These are phyloP conservation scores for Actinernus sp. DNA, from an alignment of 92 coral and sea anemone species.

Conservation along the genomic window DNA sequence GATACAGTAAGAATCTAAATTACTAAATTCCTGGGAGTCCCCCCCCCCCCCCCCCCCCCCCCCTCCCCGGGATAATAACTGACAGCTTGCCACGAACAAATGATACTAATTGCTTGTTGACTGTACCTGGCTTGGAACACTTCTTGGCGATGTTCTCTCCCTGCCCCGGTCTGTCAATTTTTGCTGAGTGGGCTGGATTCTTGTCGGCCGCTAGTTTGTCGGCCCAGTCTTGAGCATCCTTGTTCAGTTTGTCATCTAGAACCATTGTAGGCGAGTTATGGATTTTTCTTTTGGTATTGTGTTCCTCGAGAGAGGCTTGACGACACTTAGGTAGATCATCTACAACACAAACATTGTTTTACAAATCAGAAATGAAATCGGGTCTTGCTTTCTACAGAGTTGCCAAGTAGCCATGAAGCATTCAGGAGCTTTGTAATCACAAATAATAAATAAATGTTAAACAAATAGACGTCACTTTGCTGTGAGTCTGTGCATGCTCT, in stretches of 20 bases:
- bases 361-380: too few relatives aligned
- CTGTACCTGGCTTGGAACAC: background rate
- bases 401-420: too few relatives aligned
- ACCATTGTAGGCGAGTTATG: background rate
- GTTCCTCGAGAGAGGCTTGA: background rate
- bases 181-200: background rate
- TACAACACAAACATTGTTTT: too few relatives aligned
- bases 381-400: too few relatives aligned
- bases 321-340: background rate
- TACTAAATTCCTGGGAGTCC: too few relatives aligned
- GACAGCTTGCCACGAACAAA: too few relatives aligned
- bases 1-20: too few relatives aligned
- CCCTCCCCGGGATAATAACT: background rate
- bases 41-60: background rate
- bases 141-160: slow-evolving; percentile 2
- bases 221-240: slow-evolving; percentile 3
- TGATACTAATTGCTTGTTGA: too few relatives aligned
- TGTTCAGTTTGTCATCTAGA: background rate
- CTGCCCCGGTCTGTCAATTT: background rate
- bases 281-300: background rate
- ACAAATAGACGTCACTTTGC: too few relatives aligned
- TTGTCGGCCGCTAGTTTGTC: background rate
- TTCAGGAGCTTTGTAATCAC: too few relatives aligned
- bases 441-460: too few relatives aligned
- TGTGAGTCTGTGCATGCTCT: too few relatives aligned